Conservation (phyloP, 2,888 invertebrate genomes). For the Myathropa florea region DNA sequence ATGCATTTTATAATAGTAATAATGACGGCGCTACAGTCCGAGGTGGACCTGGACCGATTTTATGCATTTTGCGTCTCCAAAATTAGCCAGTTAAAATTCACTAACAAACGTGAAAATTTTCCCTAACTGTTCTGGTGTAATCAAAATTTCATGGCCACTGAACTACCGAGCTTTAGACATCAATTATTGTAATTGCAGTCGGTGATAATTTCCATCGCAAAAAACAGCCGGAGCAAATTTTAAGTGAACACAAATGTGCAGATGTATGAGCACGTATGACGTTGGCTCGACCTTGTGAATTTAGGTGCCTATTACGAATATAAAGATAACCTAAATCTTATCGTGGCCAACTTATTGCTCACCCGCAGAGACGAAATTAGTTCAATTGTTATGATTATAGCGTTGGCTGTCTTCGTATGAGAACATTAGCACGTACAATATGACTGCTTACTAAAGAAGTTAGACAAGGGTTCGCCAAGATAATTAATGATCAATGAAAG, state of each 20-base stretch:
- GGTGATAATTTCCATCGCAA: neutral
- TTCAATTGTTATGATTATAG: no score
- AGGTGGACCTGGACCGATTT: no score
- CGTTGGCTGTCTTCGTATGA: no score
- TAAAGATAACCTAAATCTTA: neutral
- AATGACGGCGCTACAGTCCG: no score
- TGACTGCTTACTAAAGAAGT: no score
- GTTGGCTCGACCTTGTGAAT: neutral
- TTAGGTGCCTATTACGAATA: neutral
- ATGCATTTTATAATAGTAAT: no score
- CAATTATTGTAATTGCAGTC: neutral
- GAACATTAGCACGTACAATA: no score
- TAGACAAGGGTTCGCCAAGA: no score
- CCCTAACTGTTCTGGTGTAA: neutral
- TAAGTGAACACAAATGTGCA: neutral
- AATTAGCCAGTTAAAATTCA: neutral
- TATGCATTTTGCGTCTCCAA: neutral
- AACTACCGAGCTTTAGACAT: neutral
- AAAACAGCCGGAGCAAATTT: neutral
- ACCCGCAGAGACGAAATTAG: no score
- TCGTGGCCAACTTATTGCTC: neutral
- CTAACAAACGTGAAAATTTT: neutral
- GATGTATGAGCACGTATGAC: neutral
- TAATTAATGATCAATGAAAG: no score
- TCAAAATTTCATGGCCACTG: neutral